Conservation (phyloP, 2,797 vertebrate species). For the Nyctibius grandis region DNA sequence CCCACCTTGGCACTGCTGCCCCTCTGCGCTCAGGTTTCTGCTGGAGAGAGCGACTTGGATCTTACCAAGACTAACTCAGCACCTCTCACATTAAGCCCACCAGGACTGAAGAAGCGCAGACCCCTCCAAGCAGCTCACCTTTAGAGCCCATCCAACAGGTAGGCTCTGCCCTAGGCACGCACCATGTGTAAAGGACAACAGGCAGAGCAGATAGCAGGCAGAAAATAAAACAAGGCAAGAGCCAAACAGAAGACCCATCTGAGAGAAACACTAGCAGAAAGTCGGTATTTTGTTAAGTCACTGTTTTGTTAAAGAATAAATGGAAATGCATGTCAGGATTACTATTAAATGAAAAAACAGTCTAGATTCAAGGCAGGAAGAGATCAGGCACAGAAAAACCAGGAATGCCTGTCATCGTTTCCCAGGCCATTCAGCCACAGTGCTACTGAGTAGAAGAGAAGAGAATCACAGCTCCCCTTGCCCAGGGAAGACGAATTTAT, state of each 20-base stretch:
- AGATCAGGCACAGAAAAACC: background rate
- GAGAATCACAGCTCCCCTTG: background rate
- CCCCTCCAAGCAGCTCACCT: background rate
- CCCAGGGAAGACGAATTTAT: background rate
- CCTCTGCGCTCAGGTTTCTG: background rate
- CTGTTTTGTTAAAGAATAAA: background rate
- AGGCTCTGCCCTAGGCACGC: background rate
- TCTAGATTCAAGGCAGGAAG: background rate
- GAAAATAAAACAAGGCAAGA: background rate
- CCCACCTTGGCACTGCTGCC: background rate
- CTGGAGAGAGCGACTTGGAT: fast-evolving
- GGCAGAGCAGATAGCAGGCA: background rate
- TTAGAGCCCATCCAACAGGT: background rate
- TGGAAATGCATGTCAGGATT: background rate
- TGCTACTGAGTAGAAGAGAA: background rate
- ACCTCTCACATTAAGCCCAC: background rate
- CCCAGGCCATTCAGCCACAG: background rate
- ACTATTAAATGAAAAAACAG: background rate
- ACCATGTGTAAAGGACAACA: background rate
- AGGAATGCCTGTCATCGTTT: background rate
- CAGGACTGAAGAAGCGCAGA: background rate
- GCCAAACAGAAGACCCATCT: background rate
- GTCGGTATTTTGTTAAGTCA: background rate
- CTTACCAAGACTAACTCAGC: background rate
- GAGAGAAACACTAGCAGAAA: background rate